A percentile compares a stretch with the other conserved stretches of the same genome.
Conservation (phyloP, 2,888 invertebrate species). For the Phengaris arion region DNA sequence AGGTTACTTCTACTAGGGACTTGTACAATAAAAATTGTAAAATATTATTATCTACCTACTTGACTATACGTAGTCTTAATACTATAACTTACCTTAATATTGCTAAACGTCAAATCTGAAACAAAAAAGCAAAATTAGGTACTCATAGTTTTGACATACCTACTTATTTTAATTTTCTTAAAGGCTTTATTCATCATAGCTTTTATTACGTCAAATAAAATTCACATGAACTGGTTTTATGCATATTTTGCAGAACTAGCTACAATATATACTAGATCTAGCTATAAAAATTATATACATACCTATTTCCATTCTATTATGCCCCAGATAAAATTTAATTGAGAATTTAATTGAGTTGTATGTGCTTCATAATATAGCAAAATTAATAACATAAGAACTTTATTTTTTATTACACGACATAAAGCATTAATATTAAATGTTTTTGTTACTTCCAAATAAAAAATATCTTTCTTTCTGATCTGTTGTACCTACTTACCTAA, state of each 20-base stretch:
- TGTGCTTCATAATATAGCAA: background rate
- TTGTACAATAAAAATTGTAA: background rate
- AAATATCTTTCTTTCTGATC: too few species aligned
- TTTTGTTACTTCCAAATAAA: background rate
- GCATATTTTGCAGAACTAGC: background rate
- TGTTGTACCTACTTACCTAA: too few species aligned
- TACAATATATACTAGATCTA: background rate
- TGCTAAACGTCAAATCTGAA: background rate
- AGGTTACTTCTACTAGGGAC: background rate
- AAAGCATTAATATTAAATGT: background rate
- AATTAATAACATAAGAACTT: background rate
- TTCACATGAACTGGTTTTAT: background rate
- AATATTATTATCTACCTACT: background rate
- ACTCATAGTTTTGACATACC: too few species aligned
- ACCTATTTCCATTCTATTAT: background rate
- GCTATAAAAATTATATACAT: background rate
- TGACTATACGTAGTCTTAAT: background rate
- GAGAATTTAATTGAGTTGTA: background rate
- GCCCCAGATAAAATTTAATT: conserved; percentile 4
- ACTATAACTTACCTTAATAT: conserved; percentile 7
- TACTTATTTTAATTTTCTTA: too few species aligned
- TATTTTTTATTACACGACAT: background rate
- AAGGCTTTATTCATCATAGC: too few species aligned
- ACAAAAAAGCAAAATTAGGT: background rate
- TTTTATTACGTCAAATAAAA: background rate